Conservation (phyloP, 2,888 invertebrate genomes). For the Selenia dentaria region DNA sequence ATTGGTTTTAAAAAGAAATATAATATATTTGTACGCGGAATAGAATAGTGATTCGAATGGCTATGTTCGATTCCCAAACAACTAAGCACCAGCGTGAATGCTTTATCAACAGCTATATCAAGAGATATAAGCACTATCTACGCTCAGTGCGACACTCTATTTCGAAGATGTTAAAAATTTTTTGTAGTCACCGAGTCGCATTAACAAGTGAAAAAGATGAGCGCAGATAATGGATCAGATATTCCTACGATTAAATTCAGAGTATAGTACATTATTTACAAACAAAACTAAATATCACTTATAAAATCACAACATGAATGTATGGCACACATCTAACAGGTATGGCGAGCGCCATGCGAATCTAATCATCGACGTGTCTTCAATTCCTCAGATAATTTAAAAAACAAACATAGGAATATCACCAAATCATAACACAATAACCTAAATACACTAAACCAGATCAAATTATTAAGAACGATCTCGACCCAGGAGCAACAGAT, state of each 20-base stretch:
- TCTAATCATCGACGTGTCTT: conserved; percentile 66
- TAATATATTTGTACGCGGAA: background rate
- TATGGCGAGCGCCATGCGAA: conserved; percentile 46
- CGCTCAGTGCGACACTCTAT: conserved; percentile 25
- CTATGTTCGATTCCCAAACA: conserved; percentile 4
- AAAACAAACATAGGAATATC: conserved; percentile 70
- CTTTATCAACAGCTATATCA: background rate
- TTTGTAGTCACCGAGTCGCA: conserved; percentile 35
- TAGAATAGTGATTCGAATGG: conserved; percentile 1
- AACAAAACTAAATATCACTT: conserved; percentile 83
- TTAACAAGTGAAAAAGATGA: conserved; percentile 55
- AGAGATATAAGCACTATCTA: background rate
- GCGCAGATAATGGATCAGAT: conserved; percentile 54
- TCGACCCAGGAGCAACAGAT: conserved; percentile 46
- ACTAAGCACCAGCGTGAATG: conserved; percentile 15
- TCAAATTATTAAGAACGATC: conserved; percentile 64
- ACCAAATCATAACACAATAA: conserved; percentile 67
- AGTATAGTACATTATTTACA: conserved; percentile 83
- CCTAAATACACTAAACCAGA: conserved; percentile 73
- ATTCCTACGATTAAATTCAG: conserved; percentile 71
- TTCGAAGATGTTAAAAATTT: conserved; percentile 12
- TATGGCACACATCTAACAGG: conserved; percentile 81
- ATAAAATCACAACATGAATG: conserved; percentile 82
- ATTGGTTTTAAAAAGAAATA: too few species aligned
- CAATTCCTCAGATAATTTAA: conserved; percentile 61